Percentiles rank a stretch among this genome's conserved stretches.
Evolutionary conservation across 2,888 invertebrate genomes (phyloP).

Genomic region (Tiliacea aurago): DNA sequence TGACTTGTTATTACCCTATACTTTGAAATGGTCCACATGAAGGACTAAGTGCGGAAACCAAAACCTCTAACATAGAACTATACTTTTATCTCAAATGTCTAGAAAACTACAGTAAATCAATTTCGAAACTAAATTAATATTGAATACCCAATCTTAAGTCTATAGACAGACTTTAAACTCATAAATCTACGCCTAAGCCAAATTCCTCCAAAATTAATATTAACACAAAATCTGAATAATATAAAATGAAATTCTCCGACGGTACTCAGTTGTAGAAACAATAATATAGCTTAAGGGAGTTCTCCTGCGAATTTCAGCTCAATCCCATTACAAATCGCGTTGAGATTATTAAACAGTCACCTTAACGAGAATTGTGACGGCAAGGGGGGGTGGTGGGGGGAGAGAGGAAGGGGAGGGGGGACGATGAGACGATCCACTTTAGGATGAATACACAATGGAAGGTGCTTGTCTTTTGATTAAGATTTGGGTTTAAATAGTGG

Average conservation of each 20-base stretch:
- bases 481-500: constrained; percentile 12
- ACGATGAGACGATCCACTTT: constrained; percentile 45
- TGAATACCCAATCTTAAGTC: constrained; percentile 12
- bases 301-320: constrained; percentile 77
- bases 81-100: too few species aligned
- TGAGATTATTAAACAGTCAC: constrained; percentile 87
- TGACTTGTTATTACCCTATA: too few species aligned
- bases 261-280: constrained; percentile 75
- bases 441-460: constrained; percentile 62
- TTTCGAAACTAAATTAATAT: not conserved
- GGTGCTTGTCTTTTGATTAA: constrained; percentile 28
- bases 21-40: too few species aligned
- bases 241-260: constrained; percentile 67
- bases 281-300: constrained; percentile 71
- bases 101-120: not conserved
- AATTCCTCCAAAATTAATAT: constrained; percentile 60
- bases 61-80: too few species aligned
- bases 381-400: constrained; percentile 39
- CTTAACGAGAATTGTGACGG: constrained; percentile 80
- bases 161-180: constrained; percentile 4
- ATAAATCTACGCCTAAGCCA: constrained; percentile 31
- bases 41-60: too few species aligned
- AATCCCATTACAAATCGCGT: constrained; percentile 85
- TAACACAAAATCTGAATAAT: constrained; percentile 65
- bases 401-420: not conserved